Conservation (phyloP, 1,140 invertebrate species). For the Mercenaria mercenaria region DNA sequence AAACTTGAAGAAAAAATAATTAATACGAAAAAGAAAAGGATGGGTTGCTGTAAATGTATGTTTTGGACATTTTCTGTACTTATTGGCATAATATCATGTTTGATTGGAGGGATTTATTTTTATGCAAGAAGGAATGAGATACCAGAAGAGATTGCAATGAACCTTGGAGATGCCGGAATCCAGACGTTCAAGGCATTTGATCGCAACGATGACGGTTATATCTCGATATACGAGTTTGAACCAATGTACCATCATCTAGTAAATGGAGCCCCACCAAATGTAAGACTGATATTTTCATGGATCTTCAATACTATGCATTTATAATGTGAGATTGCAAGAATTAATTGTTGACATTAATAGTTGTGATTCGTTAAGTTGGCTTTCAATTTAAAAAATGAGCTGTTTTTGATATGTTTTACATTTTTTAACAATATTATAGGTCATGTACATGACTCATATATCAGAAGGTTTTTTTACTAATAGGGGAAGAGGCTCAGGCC, state of each 20-base stretch:
- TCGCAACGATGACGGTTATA: conserved; percentile 74
- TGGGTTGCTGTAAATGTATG: conserved; percentile 41
- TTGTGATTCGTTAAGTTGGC: no score
- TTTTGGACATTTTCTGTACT: conserved; percentile 58
- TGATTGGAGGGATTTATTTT: conserved; percentile 28
- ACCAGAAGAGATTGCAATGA: conserved; percentile 23
- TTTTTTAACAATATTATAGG: no score
- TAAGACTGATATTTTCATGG: no score
- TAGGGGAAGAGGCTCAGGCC: no score
- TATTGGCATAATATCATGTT: conserved; percentile 21
- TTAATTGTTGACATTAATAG: no score
- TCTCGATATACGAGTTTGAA: conserved; percentile 81
- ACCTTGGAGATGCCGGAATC: conserved; percentile 75
- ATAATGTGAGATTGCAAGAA: no score
- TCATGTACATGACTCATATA: no score
- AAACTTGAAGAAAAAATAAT: neutral
- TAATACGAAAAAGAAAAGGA: conserved; percentile 18
- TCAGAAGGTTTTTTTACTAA: no score
- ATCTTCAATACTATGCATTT: no score
- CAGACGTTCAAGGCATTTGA: conserved; percentile 77
- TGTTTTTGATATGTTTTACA: no score
- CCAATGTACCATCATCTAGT: conserved; percentile 73
- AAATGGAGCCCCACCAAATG: neutral
- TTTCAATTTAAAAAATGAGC: no score
- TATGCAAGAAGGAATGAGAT: neutral